A percentile compares a stretch with the other conserved stretches of the same genome.
Conservation (phyloP, 2,113 vertebrate genomes). For the Acrocephalus arundinaceus region DNA sequence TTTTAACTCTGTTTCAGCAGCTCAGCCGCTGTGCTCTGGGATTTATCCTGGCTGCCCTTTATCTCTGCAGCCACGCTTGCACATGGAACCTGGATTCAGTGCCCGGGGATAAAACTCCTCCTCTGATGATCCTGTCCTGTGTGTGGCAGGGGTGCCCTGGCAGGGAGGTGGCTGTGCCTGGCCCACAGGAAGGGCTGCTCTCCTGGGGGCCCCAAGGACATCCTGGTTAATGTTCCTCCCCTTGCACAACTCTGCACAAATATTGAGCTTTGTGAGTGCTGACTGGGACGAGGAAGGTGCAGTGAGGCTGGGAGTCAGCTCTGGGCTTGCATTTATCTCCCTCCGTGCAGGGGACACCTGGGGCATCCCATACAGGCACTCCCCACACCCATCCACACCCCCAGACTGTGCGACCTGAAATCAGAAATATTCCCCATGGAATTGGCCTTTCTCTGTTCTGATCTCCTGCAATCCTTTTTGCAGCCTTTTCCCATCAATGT, state of each 20-base stretch:
- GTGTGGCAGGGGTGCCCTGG: accelerated
- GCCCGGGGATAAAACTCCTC: neutral
- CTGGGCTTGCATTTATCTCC: neutral
- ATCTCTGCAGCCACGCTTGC: neutral
- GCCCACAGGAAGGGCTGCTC: neutral
- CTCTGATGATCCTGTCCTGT: neutral
- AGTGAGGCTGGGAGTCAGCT: neutral
- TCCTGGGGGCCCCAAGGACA: neutral
- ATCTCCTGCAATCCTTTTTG: neutral
- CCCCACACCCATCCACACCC: neutral
- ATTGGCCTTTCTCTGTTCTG: neutral
- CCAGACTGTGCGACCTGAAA: accelerated
- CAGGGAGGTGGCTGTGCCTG: neutral
- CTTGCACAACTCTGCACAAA: neutral
- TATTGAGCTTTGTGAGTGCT: neutral
- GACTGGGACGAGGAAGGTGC: neutral
- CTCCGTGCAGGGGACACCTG: neutral
- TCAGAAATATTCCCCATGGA: neutral
- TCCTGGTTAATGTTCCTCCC: neutral
- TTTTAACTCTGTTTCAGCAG: neutral
- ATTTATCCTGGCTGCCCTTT: neutral
- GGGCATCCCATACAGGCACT: accelerated
- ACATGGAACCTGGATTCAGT: neutral
- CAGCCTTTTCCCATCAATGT: neutral
- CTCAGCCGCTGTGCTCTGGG: neutral